Conservation (phyloP, 2,888 invertebrate species). For the Siphlonurus alternatus region DNA sequence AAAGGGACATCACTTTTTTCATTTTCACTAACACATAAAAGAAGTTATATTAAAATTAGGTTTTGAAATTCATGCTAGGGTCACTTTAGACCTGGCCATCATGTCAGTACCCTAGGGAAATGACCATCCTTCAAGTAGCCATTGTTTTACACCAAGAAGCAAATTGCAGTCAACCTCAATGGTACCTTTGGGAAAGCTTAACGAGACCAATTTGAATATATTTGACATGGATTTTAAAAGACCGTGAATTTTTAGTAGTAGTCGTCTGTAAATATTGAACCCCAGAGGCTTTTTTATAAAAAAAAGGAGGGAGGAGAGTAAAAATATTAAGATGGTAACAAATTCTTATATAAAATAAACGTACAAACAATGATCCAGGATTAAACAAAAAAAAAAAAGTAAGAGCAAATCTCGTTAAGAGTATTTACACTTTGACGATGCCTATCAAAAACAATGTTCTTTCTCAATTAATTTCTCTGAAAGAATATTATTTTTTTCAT, state of each 20-base stretch:
- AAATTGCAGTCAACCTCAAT: slow-evolving; percentile 12
- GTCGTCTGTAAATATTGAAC: slow-evolving; percentile 34
- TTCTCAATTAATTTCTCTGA: no score
- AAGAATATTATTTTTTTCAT: no score
- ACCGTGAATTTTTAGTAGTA: slow-evolving; percentile 9
- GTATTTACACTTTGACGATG: no score
- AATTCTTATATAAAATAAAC: no score
- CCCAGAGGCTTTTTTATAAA: slow-evolving; percentile 16
- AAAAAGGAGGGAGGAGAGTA: slow-evolving; percentile 12
- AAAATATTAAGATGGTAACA: neutral
- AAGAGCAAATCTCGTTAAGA: no score
- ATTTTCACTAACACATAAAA: no score
- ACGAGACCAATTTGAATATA: slow-evolving; percentile 37
- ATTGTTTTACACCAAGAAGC: slow-evolving; percentile 9
- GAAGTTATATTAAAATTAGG: neutral
- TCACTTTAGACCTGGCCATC: neutral
- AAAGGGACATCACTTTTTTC: neutral
- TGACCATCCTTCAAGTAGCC: neutral
- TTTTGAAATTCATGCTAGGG: slow-evolving; percentile 1
- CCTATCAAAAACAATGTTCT: no score
- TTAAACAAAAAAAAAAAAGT: no score
- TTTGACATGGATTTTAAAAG: slow-evolving; percentile 31
- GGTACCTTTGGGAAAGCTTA: slow-evolving; percentile 16
- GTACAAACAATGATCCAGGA: no score
- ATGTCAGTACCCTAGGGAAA: neutral